phyloP scores from a whole-genome alignment of 1,140 invertebrate genomes.

The Drosophila pruinosa region DNA sequence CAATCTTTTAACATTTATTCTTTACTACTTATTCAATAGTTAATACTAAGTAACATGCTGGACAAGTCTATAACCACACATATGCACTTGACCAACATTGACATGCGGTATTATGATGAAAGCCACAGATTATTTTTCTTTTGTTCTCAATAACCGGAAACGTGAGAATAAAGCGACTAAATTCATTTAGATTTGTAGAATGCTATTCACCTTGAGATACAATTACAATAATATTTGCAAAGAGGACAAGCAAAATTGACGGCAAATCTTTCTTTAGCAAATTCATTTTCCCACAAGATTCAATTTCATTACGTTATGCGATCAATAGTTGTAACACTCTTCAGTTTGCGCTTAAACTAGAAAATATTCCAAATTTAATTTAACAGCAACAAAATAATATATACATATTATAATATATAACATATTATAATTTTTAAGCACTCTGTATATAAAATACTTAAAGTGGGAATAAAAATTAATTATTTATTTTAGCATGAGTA shows the following conservation, averaged over 20 bases:
- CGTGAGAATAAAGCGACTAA: background rate
- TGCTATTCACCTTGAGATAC: background rate
- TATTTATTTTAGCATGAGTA: background rate
- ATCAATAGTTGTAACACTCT: too few species aligned
- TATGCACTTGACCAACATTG: constrained; percentile 17
- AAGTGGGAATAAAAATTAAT: background rate
- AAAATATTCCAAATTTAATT: too few species aligned
- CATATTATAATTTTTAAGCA: too few species aligned
- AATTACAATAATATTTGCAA: constrained; percentile 1
- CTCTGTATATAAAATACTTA: too few species aligned
- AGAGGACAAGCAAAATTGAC: background rate
- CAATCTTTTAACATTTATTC: constrained; percentile 17
- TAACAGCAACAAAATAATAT: too few species aligned
- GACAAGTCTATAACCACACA: constrained; percentile 43
- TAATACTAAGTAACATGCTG: constrained; percentile 1
- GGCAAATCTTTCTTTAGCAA: background rate
- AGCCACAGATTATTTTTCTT: constrained; percentile 23
- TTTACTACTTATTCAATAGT: background rate
- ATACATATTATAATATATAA: too few species aligned
- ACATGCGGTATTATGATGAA: background rate
- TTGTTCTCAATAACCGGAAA: constrained; percentile 7
- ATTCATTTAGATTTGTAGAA: background rate
- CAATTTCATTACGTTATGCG: background rate
- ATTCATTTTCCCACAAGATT: background rate
- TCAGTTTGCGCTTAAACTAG: too few species aligned